Conservation (phyloP, 2,888 invertebrate species). For the Bedellia somnulentella region DNA sequence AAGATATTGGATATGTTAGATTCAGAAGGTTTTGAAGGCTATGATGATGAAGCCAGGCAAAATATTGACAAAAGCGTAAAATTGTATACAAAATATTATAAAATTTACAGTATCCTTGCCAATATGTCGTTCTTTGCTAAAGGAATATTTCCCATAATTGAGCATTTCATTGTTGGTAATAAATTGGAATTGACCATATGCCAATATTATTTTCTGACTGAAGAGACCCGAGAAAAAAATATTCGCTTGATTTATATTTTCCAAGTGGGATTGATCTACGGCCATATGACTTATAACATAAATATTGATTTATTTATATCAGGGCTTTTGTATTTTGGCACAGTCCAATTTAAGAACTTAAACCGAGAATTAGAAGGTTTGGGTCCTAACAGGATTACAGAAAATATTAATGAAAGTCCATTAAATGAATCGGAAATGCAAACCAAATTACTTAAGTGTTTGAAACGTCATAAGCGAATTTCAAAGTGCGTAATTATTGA, state of each 20-base stretch:
- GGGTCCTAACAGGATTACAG: no score
- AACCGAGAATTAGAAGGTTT: no score
- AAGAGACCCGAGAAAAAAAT: constrained; percentile 20
- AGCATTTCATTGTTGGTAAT: constrained; percentile 18
- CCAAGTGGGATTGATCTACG: constrained; percentile 30
- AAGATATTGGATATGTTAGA: constrained; percentile 26
- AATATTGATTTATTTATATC: constrained; percentile 29
- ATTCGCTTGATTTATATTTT: constrained; percentile 25
- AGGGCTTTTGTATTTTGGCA: constrained; percentile 25
- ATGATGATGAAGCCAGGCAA: constrained; percentile 16
- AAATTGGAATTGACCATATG: constrained; percentile 28
- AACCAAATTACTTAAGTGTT: constrained; percentile 15
- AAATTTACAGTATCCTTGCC: constrained; percentile 15
- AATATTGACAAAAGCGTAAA: constrained; percentile 11
- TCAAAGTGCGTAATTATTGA: no score
- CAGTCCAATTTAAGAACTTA: constrained; percentile 25
- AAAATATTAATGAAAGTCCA: constrained; percentile 14
- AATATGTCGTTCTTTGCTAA: constrained; percentile 19
- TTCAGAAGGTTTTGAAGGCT: constrained; percentile 21
- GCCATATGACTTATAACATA: constrained; percentile 34
- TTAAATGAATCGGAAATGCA: constrained; percentile 10
- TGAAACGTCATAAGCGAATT: constrained; percentile 30
- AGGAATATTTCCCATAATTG: constrained; percentile 21
- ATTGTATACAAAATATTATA: constrained; percentile 20
- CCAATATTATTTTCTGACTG: constrained; percentile 34